Conservation (phyloP, 2,888 invertebrate genomes). For the Lasioglossum zephyrum region DNA sequence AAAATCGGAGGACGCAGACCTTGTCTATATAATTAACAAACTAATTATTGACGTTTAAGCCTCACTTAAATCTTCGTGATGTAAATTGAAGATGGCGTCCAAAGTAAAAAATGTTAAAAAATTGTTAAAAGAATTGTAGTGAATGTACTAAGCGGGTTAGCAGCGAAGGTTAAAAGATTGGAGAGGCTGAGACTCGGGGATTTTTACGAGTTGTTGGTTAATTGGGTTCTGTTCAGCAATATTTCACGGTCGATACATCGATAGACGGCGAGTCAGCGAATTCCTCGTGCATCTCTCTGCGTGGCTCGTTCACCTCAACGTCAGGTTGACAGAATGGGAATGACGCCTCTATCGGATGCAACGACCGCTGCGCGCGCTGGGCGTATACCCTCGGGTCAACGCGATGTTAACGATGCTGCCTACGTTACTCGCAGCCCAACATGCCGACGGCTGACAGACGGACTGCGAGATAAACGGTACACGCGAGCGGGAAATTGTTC, state of each 20-base stretch:
- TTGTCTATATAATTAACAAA: too few species aligned
- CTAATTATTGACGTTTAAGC: too few species aligned
- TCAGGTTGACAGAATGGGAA: slow-evolving; percentile 53
- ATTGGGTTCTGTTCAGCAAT: not conserved
- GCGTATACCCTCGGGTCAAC: slow-evolving; percentile 55
- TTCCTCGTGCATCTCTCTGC: not conserved
- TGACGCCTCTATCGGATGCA: slow-evolving; percentile 58
- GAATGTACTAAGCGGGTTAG: too few species aligned
- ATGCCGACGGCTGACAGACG: slow-evolving; percentile 43
- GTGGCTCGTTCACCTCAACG: slow-evolving; percentile 14
- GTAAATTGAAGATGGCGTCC: too few species aligned
- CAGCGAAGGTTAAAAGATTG: not conserved
- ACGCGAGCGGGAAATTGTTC: slow-evolving; percentile 33
- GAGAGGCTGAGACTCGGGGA: not conserved
- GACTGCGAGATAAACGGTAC: slow-evolving; percentile 29
- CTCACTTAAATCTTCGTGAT: too few species aligned
- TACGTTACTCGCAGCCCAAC: slow-evolving; percentile 39
- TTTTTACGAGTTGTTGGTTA: not conserved
- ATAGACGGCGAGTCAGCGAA: slow-evolving; percentile 2
- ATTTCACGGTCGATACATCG: not conserved
- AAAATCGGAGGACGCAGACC: too few species aligned
- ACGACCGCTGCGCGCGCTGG: slow-evolving; percentile 26
- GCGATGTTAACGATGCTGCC: slow-evolving; percentile 61
- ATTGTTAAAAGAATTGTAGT: too few species aligned
- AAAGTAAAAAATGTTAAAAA: too few species aligned